Evolutionary conservation across 2,113 vertebrate genomes (phyloP).

Genomic region (Chlorocebus sabaeus): DNA sequence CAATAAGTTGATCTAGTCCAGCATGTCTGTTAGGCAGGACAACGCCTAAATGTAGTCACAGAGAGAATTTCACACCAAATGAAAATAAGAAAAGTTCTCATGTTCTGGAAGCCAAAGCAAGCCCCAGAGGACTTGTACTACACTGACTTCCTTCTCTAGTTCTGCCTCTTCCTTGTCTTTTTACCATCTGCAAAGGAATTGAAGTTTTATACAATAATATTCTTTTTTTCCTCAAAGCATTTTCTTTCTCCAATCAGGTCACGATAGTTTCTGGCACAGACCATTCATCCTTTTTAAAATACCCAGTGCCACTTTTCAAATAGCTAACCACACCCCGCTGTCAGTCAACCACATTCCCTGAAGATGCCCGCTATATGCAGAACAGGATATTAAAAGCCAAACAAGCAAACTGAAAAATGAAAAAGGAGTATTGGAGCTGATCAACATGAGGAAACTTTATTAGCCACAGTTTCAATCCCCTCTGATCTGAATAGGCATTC

Average conservation of each 20-base stretch:
- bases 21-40: background rate
- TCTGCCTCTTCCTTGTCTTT: background rate
- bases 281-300: background rate
- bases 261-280: background rate
- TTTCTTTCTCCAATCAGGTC: background rate
- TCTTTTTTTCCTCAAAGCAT: background rate
- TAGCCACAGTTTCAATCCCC: slow-evolving; percentile 24
- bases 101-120: background rate
- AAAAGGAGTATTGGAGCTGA: background rate
- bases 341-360: background rate
- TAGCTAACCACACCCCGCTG: background rate
- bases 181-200: slow-evolving; percentile 26
- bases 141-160: slow-evolving; percentile 8
- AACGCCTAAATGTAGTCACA: background rate
- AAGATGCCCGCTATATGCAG: background rate
- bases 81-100: background rate
- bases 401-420: background rate
- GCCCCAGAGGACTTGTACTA: background rate
- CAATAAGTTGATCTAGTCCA: background rate
- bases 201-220: slow-evolving; percentile 22
- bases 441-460: slow-evolving; percentile 49
- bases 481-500: slow-evolving; percentile 41
- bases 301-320: slow-evolving; percentile 26
- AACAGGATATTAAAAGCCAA: background rate
- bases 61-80: background rate